Evolutionary conservation across 2,888 invertebrate species (phyloP), one percentile per base, ranked within the genome.

Genomic region (Brachylomia viminalis): DNA sequence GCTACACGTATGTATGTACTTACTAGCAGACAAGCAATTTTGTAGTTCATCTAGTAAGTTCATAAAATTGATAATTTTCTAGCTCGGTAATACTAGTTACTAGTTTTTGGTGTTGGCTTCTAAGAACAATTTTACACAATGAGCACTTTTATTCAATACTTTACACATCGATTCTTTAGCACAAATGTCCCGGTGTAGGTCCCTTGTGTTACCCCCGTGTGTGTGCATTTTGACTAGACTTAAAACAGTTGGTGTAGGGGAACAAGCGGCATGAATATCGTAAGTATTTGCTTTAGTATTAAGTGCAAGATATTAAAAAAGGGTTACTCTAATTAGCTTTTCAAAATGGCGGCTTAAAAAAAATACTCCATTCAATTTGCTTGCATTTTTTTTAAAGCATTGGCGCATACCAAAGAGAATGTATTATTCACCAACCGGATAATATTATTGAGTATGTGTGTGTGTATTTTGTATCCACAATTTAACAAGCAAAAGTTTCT

Each of bases 181-280:
- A 94, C 95, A 94, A 95, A 94, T 90, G 81, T 90, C 79, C 83
- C 91, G 94, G 93, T 93, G 90, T 93, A 94, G 91, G 86, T 87
- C 89, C 90, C 92, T 92, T 93, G 90, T 88, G 91, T 91, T 90
- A 91, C 89, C 92, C 92, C 90, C 91, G 94, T 94, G 94, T 92
- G 80, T 87, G 87, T 93, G 93, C 92, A 92, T 92, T 91, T 91
- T 91, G 90, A 91, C 91, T 91, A 91, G 90, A 85, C 58, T 73
- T 90, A 86, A 85, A 90, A 94, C 95, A 95, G 96, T 95, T 96
- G 96, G 96, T 96, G 94, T 93, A 92, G 93, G 95, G 83, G 96
- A 95, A 94, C 95, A 95, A 95, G 92, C 77, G 84, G 89, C 88
- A 87, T 87, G 89, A 80, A 38, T 85, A 80, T 82, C 88, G 88